phyloP scores from a whole-genome alignment of 1,140 invertebrate genomes.

The Acromyrmex heyeri region DNA sequence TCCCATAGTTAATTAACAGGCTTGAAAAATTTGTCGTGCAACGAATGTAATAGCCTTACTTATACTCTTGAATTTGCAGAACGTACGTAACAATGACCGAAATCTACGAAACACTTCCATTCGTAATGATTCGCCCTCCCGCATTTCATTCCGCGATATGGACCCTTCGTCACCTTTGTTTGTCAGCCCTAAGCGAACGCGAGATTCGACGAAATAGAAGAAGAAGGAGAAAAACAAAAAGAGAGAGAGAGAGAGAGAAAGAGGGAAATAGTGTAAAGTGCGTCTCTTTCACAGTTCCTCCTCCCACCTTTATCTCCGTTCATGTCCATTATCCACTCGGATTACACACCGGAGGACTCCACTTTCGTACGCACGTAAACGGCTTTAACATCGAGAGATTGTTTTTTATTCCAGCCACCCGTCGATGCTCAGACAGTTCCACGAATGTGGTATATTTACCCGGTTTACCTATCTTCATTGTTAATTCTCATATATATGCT shows the following conservation, averaged over 20 bases:
- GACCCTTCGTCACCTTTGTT: slow-evolving; percentile 52
- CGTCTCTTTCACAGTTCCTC: slow-evolving; percentile 45
- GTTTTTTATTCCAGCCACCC: slow-evolving; percentile 34
- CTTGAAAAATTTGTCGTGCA: too few species aligned
- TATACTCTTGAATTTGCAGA: background rate
- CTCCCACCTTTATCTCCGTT: slow-evolving; percentile 31
- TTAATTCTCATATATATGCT: background rate
- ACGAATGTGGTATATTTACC: background rate
- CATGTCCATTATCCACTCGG: slow-evolving; percentile 66
- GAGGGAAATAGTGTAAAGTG: background rate
- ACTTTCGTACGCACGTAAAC: slow-evolving; percentile 41
- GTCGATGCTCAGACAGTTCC: background rate
- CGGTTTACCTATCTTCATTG: slow-evolving; percentile 8
- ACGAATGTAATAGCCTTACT: too few species aligned
- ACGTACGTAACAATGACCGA: slow-evolving; percentile 39
- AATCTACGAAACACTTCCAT: slow-evolving; percentile 72
- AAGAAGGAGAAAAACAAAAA: background rate
- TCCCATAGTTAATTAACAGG: too few species aligned
- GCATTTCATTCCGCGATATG: slow-evolving; percentile 19
- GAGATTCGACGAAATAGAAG: slow-evolving; percentile 36
- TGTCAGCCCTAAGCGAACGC: slow-evolving; percentile 7
- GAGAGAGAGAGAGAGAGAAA: background rate
- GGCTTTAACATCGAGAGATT: slow-evolving; percentile 52
- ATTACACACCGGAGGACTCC: slow-evolving; percentile 61
- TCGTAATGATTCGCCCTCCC: slow-evolving; percentile 71